Percentiles rank a stretch among this genome's conserved stretches.
These are phyloP conservation scores for Spatulosminthurus flaviceps DNA, from an alignment of 2,888 invertebrate species.

Conservation along the genomic window DNA sequence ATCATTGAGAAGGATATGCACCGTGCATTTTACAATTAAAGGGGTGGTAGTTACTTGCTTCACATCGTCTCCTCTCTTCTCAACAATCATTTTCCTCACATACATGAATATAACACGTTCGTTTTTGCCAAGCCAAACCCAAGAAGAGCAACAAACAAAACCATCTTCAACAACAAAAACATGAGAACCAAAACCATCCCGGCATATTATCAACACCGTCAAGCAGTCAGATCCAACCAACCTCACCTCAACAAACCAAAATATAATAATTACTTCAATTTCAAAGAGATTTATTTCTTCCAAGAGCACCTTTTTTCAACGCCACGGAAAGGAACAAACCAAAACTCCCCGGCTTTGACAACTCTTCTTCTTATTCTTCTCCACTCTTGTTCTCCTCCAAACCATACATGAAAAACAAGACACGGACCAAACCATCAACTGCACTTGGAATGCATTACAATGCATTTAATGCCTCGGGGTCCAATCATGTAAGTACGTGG, in stretches of 20 bases:
- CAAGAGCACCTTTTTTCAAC: no score
- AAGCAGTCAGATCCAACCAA: no score
- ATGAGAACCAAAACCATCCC: no score
- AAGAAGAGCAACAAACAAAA: no score
- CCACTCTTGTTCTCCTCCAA: background rate
- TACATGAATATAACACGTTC: background rate
- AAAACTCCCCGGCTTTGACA: no score
- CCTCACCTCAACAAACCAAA: no score
- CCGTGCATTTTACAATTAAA: constrained; percentile 14
- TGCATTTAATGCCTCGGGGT: background rate
- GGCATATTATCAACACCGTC: no score
- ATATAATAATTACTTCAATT: no score
- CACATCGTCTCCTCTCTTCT: constrained; percentile 1
- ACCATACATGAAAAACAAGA: background rate
- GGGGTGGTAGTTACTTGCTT: background rate
- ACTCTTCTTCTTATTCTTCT: background rate
- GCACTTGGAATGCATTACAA: constrained; percentile 16
- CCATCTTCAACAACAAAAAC: no score
- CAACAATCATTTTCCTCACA: constrained; percentile 5
- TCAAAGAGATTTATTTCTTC: no score
- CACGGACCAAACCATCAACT: background rate
- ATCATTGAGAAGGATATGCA: constrained; percentile 6
- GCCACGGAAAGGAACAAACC: no score
- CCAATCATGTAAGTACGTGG: constrained; percentile 2
- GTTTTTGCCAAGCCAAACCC: background rate